Percentiles rank a stretch among this genome's conserved stretches.
These are phyloP conservation scores for Leptatherina wallacei DNA, from an alignment of 2,797 vertebrate genomes.

Conservation along the genomic window DNA sequence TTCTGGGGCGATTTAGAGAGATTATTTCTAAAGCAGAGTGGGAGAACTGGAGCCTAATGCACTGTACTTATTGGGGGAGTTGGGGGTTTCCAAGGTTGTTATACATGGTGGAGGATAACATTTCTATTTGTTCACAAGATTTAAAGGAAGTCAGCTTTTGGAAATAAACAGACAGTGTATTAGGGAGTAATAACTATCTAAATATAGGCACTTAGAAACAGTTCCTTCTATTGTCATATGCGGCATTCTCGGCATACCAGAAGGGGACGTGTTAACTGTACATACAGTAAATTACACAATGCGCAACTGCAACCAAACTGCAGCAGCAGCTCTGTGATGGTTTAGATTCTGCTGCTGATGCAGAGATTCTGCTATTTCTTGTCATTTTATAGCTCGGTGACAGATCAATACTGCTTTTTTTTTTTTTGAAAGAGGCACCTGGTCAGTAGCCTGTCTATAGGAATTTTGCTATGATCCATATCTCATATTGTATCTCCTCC, in stretches of 20 bases:
- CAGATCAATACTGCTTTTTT: not conserved
- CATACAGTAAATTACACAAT: conserved; percentile 28
- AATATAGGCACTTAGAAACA: conserved; percentile 49
- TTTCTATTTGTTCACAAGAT: not conserved
- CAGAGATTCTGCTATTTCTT: conserved; percentile 7
- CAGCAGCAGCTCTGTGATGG: conserved; percentile 24
- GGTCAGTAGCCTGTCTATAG: not conserved
- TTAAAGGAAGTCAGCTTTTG: conserved; percentile 16
- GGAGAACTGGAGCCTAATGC: conserved; percentile 41
- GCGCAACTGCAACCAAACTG: conserved; percentile 9
- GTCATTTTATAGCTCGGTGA: not conserved
- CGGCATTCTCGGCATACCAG: conserved; percentile 52
- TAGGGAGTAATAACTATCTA: conserved; percentile 34
- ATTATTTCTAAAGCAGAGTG: conserved; percentile 51
- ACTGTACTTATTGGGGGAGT: conserved; percentile 15
- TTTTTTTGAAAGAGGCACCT: too few relatives aligned
- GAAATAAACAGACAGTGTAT: conserved; percentile 14
- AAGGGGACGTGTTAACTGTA: conserved; percentile 37
- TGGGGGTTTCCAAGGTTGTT: conserved; percentile 19
- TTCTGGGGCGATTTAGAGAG: conserved; percentile 55
- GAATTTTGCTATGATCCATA: conserved; percentile 2
- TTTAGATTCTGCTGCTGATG: conserved; percentile 17
- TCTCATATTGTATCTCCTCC: conserved; percentile 13
- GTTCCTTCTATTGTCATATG: conserved; percentile 58
- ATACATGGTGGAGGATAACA: not conserved